A percentile compares a stretch with the other conserved stretches of the same genome.
phyloP scores from a whole-genome alignment of 2,113 vertebrate genomes.

The Micronycteris hirsuta region DNA sequence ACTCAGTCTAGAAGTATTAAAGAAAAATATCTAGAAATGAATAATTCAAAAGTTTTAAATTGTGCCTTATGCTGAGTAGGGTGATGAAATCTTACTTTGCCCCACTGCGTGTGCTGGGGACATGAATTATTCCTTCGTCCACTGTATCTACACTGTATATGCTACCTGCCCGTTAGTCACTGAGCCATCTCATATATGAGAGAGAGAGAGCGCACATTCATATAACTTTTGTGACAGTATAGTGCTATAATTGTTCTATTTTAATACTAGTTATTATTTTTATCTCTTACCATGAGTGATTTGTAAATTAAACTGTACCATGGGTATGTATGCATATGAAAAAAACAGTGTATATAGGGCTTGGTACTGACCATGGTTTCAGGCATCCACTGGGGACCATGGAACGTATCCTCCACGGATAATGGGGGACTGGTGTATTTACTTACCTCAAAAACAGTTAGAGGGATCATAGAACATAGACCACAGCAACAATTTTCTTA shows the following conservation, averaged over 20 bases:
- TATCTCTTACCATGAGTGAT: background rate
- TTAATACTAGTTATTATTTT: background rate
- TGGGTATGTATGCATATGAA: background rate
- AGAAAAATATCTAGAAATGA: background rate
- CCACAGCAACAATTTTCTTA: background rate
- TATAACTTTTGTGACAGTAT: background rate
- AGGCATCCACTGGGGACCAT: background rate
- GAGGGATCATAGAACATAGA: background rate
- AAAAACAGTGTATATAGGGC: background rate
- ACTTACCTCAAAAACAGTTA: background rate
- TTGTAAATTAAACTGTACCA: background rate
- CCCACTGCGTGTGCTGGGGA: too few relatives aligned
- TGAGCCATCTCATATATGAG: background rate
- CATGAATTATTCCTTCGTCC: background rate
- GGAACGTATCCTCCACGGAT: background rate
- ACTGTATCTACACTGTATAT: background rate
- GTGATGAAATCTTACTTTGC: background rate
- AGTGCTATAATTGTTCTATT: background rate
- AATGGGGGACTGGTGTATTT: background rate
- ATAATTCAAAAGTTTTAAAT: background rate
- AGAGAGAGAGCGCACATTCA: background rate
- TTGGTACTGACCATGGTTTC: background rate
- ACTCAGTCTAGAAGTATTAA: background rate
- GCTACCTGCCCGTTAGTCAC: background rate
- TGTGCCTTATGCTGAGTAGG: background rate